A percentile compares a stretch with the other conserved stretches of the same genome.
These are phyloP conservation scores for Grantiella picta DNA, from an alignment of 2,113 vertebrate species.

Conservation along the genomic window DNA sequence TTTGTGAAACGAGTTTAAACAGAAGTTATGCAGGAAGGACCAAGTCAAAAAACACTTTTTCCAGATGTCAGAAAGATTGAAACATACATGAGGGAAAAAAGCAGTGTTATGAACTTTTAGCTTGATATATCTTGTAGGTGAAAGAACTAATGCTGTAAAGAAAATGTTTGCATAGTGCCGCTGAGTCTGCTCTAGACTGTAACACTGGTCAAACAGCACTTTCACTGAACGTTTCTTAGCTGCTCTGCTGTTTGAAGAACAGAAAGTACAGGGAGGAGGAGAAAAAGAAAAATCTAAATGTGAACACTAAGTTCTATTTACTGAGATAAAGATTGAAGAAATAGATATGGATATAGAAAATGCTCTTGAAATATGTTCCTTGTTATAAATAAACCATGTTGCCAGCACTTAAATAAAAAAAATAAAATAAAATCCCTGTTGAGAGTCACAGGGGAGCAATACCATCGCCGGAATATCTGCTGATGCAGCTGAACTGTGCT, in stretches of 20 bases:
- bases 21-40: conserved; percentile 69
- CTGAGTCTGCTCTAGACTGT: conserved; percentile 18
- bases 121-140: conserved; percentile 58
- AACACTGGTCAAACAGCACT: neutral
- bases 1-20: conserved; percentile 64
- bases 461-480: conserved; percentile 57
- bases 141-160: conserved; percentile 56
- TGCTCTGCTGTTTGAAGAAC: neutral
- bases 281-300: conserved; percentile 15
- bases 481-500: conserved; percentile 54
- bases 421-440: conserved; percentile 48
- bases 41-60: conserved; percentile 70
- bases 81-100: conserved; percentile 45
- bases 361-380: conserved; percentile 71
- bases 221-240: conserved; percentile 25
- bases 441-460: conserved; percentile 52
- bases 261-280: neutral
- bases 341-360: conserved; percentile 66
- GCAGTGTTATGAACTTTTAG: conserved; percentile 31
- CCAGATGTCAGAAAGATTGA: conserved; percentile 75
- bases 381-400: conserved; percentile 69
- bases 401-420: conserved; percentile 66
- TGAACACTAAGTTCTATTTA: conserved; percentile 48
- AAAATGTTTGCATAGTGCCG: conserved; percentile 54
- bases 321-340: conserved; percentile 69